These are phyloP conservation scores for Drosophila kanekoi DNA, from an alignment of 2,888 invertebrate species.

Conservation along the genomic window DNA sequence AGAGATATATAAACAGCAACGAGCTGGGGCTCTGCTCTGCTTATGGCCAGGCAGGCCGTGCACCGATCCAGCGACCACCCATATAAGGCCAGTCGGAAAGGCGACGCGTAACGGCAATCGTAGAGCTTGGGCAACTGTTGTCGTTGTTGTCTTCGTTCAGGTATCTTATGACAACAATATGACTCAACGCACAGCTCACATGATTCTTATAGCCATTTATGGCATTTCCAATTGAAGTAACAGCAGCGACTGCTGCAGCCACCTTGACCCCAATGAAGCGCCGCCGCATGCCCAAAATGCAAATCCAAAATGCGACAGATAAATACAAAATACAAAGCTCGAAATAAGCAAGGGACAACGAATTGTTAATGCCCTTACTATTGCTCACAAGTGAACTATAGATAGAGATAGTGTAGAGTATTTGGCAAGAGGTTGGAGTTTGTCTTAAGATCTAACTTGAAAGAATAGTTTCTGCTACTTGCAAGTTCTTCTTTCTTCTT, in stretches of 20 bases:
- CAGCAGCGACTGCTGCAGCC: slow-evolving; percentile 9
- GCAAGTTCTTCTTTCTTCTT: no score
- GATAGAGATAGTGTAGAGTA: no score
- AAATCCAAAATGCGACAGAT: slow-evolving; percentile 6
- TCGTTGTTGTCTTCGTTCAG: slow-evolving; percentile 9
- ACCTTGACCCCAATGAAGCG: slow-evolving; percentile 45
- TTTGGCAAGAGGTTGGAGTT: no score
- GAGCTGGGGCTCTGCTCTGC: not conserved
- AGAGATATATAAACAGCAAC: no score
- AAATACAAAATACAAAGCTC: not conserved
- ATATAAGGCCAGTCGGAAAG: slow-evolving; percentile 41
- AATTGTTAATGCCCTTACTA: slow-evolving; percentile 1
- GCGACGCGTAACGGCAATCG: slow-evolving; percentile 52
- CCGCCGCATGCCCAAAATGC: slow-evolving; percentile 23
- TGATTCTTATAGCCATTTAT: slow-evolving; percentile 46
- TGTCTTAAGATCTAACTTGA: no score
- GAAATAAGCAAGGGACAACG: not conserved
- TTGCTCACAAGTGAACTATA: not conserved
- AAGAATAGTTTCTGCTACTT: no score
- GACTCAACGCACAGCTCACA: slow-evolving; percentile 25
- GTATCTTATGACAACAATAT: slow-evolving; percentile 39
- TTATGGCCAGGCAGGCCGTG: slow-evolving; percentile 29
- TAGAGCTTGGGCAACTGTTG: slow-evolving; percentile 12
- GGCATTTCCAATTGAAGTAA: slow-evolving; percentile 34
- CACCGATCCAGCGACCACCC: slow-evolving; percentile 30